Conservation (phyloP, 2,888 invertebrate genomes). For the Agrochola circellaris region DNA sequence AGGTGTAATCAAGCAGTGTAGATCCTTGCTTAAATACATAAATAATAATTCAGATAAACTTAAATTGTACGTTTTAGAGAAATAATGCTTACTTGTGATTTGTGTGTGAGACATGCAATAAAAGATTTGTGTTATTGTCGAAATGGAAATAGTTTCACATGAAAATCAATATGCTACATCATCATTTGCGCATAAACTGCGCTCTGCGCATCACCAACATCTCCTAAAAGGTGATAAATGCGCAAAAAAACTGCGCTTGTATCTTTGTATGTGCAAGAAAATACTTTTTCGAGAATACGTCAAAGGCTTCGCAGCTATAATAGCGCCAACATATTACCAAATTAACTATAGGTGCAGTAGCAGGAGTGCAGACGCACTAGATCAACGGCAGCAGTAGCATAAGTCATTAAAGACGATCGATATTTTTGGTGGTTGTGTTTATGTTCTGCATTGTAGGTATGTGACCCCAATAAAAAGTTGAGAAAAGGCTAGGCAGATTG, state of each 20-base stretch:
- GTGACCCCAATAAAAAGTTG: no score
- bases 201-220: constrained; percentile 3
- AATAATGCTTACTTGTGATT: constrained; percentile 65
- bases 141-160: neutral
- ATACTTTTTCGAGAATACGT: neutral
- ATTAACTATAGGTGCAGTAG: neutral
- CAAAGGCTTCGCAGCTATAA: neutral
- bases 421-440: neutral
- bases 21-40: neutral
- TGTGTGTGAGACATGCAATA: constrained; percentile 65
- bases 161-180: constrained; percentile 3
- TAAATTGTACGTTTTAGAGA: neutral
- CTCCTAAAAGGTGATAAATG: neutral
- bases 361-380: neutral
- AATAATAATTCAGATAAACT: neutral
- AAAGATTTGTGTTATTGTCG: constrained; percentile 41
- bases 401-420: neutral
- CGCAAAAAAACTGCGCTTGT: neutral
- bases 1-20: neutral
- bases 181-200: neutral
- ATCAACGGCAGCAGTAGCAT: neutral
- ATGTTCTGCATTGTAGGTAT: no score
- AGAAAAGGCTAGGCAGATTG: no score
- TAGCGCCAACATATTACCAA: neutral
- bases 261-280: neutral